Percentiles rank a stretch among this genome's conserved stretches.
Conservation (phyloP, 1,140 invertebrate species). For the Cherax destructor region DNA sequence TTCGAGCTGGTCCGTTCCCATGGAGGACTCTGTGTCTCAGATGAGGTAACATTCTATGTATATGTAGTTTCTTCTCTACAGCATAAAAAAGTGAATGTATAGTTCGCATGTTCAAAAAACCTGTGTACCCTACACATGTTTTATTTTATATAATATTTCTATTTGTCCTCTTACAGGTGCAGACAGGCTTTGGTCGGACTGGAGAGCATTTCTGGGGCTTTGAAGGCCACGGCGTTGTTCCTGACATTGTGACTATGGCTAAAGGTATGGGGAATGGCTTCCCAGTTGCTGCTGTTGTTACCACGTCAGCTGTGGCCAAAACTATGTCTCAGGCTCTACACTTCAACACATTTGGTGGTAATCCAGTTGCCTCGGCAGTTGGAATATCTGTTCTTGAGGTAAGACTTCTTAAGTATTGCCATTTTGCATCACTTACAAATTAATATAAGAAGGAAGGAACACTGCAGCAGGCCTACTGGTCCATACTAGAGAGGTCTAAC, state of each 20-base stretch:
- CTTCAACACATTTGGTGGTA: slow-evolving; percentile 98
- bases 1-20: slow-evolving; percentile 85
- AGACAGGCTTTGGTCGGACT: slow-evolving; percentile 96
- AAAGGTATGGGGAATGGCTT: slow-evolving; percentile 96
- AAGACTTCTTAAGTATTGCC: slow-evolving; percentile 40
- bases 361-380: slow-evolving; percentile 91
- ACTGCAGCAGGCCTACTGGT: too few relatives aligned
- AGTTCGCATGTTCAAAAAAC: too few relatives aligned
- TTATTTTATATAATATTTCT: not conserved
- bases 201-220: slow-evolving; percentile 98
- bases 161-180: slow-evolving; percentile 80
- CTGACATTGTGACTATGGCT: slow-evolving; percentile 95
- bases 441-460: too few relatives aligned
- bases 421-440: too few relatives aligned
- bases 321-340: slow-evolving; percentile 84
- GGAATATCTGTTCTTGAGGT: slow-evolving; percentile 94
- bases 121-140: too few relatives aligned
- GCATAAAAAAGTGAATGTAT: too few relatives aligned
- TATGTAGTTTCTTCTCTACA: too few relatives aligned
- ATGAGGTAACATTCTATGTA: slow-evolving; percentile 82
- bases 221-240: slow-evolving; percentile 87
- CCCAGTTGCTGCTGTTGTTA: slow-evolving; percentile 95
- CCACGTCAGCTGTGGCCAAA: slow-evolving; percentile 88
- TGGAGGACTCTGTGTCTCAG: slow-evolving; percentile 92
- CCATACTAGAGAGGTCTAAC: too few relatives aligned